Conservation (phyloP, 2,888 invertebrate species). For the Zhengitettix transpicula region DNA sequence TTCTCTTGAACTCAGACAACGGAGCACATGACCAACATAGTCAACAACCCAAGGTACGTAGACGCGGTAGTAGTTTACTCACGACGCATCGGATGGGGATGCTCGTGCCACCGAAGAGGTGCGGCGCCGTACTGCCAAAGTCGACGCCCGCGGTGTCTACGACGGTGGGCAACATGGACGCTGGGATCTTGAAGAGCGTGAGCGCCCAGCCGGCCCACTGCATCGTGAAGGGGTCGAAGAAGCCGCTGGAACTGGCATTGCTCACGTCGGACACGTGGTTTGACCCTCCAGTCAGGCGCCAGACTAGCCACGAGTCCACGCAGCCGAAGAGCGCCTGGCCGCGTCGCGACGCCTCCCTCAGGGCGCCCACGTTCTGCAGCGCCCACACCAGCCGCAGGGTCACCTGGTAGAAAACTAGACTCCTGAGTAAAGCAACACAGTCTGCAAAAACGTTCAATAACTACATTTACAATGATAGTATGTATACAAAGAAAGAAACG, state of each 20-base stretch:
- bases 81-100: constrained; percentile 68
- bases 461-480: no score
- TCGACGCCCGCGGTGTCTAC: constrained; percentile 53
- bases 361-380: constrained; percentile 48
- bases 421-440: no score
- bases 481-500: no score
- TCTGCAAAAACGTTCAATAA: no score
- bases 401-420: no score
- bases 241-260: constrained; percentile 77
- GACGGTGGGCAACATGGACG: constrained; percentile 58
- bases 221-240: constrained; percentile 84
- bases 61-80: constrained; percentile 27
- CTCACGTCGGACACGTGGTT: constrained; percentile 77
- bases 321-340: constrained; percentile 67
- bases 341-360: constrained; percentile 43
- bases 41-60: no score
- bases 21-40: no score
- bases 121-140: constrained; percentile 48
- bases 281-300: constrained; percentile 50
- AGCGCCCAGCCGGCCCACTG: constrained; percentile 66
- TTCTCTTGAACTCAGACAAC: no score
- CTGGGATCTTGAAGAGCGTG: constrained; percentile 54
- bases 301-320: constrained; percentile 84
- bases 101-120: constrained; percentile 49
- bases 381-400: constrained; percentile 64